phyloP scores from a whole-genome alignment of 2,888 invertebrate species.

The Alloscopus bannaensis region DNA sequence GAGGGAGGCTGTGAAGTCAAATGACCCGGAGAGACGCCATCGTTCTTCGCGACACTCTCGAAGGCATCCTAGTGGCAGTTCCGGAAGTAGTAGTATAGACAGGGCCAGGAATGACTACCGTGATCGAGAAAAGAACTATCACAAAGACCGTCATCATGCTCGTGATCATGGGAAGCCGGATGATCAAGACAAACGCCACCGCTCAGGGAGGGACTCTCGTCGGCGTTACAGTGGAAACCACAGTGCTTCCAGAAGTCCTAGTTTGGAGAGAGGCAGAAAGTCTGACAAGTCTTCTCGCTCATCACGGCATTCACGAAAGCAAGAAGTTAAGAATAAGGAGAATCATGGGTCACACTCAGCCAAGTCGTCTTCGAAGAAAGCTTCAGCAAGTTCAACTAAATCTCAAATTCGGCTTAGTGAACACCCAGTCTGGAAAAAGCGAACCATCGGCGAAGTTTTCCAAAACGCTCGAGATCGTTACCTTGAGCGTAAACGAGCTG shows the following conservation, averaged over 20 bases:
- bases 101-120: not conserved
- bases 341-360: conserved; percentile 25
- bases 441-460: conserved; percentile 87
- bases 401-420: conserved; percentile 6
- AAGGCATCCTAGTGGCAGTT: conserved; percentile 7
- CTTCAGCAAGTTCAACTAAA: conserved; percentile 9
- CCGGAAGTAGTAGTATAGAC: conserved; percentile 27
- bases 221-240: conserved; percentile 44
- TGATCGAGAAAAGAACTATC: too few species aligned
- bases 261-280: conserved; percentile 51
- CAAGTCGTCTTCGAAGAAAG: not conserved
- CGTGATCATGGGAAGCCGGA: too few species aligned
- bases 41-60: conserved; percentile 16
- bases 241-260: conserved; percentile 31
- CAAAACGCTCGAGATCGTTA: conserved; percentile 81
- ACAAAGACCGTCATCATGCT: too few species aligned
- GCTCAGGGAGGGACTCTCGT: conserved; percentile 6
- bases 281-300: not conserved
- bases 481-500: conserved; percentile 72
- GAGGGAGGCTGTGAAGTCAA: too few species aligned
- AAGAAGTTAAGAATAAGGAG: too few species aligned
- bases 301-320: not conserved
- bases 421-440: conserved; percentile 75
- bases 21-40: too few species aligned
- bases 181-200: too few species aligned